Evolutionary conservation across 1,140 invertebrate genomes (phyloP), one percentile per base, ranked within the genome.

Genomic region (Protaetia brevitarsis): DNA sequence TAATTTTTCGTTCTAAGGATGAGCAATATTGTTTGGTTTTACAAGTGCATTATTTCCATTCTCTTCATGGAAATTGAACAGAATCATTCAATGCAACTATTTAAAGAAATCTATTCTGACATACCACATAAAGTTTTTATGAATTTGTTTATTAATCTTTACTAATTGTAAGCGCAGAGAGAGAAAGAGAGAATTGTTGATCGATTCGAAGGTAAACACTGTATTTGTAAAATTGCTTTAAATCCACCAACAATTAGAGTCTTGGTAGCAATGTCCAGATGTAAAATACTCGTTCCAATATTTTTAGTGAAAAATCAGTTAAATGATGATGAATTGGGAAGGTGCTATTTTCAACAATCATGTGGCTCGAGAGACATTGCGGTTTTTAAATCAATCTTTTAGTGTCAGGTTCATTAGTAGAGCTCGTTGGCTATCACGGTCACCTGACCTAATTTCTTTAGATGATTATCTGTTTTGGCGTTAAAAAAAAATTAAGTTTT

Each of bases 191-290:
- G 30, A 41, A 63, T 63, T 63, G 36, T 63, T 26, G 16, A 16
- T 21, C 61, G 34, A 3, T 63, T 63, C 41, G 61, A 37, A 10
- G 30, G 23, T 36, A 21, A 41, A 26, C 36, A 63, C 13, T 63
- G 61, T 36, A 63, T 63, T 63, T 63, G 34, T 27, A 36, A 66
- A 61, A 66, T 34, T 10, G 26, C 6, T 60, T 56, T 66, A 26
- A 36, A 66, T 63, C 30, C 65, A 10, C 6, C 63, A 11, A 66
- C 62, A 63, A 51, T 66, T 57, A 60, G 65, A 13, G 37, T 66
- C 13, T 66, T 23, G 59, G 58, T 66, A 16, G 65, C 34, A 26
- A 61, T 66, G 58, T 66, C 65, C 5, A 61, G 59, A 27, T 10
- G 59, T 13, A 30, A 60, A 56, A 56, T 66, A 13, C 51, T 66